A percentile compares a stretch with the other conserved stretches of the same genome.
phyloP scores from a whole-genome alignment of 2,888 invertebrate genomes.

The Ecliptopera silaceata region DNA sequence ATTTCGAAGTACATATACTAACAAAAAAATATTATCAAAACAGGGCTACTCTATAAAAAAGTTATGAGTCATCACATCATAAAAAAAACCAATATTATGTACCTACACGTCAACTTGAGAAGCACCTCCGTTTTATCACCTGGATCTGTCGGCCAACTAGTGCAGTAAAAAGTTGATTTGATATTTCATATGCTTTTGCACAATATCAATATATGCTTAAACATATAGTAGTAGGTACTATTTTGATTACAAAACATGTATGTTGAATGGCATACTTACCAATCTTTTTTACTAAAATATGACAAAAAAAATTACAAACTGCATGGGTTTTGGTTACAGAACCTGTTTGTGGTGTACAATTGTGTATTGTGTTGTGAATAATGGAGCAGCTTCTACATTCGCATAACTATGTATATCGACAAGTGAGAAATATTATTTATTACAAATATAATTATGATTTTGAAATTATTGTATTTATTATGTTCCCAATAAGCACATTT shows the following conservation, averaged over 20 bases:
- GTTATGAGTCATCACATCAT: too few species aligned
- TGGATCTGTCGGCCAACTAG: too few species aligned
- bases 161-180: neutral
- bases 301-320: neutral
- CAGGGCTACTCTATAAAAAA: too few species aligned
- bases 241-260: neutral
- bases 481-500: neutral
- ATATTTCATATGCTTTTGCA: slow-evolving; percentile 1
- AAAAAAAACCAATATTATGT: too few species aligned
- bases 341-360: neutral
- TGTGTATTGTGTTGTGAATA: neutral
- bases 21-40: too few species aligned
- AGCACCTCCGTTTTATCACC: too few species aligned
- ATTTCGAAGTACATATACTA: too few species aligned
- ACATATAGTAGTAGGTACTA: neutral
- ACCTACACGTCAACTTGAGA: too few species aligned
- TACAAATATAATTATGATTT: slow-evolving; percentile 43
- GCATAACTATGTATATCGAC: slow-evolving; percentile 52
- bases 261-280: neutral
- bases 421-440: slow-evolving; percentile 60
- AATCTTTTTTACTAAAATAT: neutral
- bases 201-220: neutral
- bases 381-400: slow-evolving; percentile 36
- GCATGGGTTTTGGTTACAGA: neutral
- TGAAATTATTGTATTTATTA: slow-evolving; percentile 8